A percentile compares a stretch with the other conserved stretches of the same genome.
Conservation (phyloP, 2,113 vertebrate species). For the Apistogramma diplotaenia region DNA sequence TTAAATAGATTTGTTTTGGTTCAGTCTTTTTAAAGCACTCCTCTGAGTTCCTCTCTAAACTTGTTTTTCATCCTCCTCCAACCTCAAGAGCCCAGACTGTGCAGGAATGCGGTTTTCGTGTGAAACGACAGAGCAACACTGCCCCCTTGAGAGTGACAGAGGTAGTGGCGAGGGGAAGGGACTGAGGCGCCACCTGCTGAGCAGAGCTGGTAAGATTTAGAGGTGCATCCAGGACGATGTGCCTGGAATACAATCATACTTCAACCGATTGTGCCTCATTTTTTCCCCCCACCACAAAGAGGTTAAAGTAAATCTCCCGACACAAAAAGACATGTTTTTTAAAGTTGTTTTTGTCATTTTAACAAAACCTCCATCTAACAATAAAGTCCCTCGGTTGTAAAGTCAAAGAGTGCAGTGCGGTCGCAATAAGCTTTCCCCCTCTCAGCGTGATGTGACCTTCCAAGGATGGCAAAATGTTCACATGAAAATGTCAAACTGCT, state of each 20-base stretch:
- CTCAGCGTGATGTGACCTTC: slow-evolving; percentile 37
- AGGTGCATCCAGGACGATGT: neutral
- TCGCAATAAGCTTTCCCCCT: neutral
- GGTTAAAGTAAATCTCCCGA: neutral
- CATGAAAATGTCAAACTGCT: slow-evolving; percentile 49
- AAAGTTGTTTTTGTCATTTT: neutral
- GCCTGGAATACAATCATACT: neutral
- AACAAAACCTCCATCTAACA: neutral
- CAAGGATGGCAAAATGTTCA: slow-evolving; percentile 45
- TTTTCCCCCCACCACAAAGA: neutral
- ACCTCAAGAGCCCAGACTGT: slow-evolving; percentile 34
- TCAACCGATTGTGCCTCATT: neutral
- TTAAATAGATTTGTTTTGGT: neutral
- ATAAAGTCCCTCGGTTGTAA: neutral
- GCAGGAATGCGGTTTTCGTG: slow-evolving; percentile 61
- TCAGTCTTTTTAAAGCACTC: slow-evolving; percentile 5
- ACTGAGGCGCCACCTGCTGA: slow-evolving; percentile 52
- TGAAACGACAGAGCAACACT: slow-evolving; percentile 55
- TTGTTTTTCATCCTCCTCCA: slow-evolving; percentile 22
- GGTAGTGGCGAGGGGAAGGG: neutral
- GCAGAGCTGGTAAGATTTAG: neutral
- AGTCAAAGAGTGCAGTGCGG: neutral
- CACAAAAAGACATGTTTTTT: fast-evolving
- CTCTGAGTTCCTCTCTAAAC: neutral
- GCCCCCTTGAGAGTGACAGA: slow-evolving; percentile 56